Evolutionary conservation across 2,888 invertebrate species (phyloP), one percentile per base, ranked within the genome.

Genomic region (Meliscaeva auricollis): DNA sequence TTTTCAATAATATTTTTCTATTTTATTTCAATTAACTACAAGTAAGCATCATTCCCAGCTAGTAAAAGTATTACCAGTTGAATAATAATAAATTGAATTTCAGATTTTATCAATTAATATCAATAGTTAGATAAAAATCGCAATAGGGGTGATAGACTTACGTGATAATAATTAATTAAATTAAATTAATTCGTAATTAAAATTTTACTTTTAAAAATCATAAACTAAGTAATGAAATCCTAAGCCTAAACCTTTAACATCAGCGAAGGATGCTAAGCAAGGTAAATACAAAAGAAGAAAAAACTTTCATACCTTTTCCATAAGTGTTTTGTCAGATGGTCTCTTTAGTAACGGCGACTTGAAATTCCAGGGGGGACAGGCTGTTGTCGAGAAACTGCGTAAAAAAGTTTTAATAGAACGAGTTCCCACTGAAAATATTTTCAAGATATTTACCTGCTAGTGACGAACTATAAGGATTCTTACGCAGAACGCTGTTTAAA

Each of bases 401-500:
- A 13, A 54, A 70, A 56, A 56, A 2, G n/a, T 9, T 30, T 50
- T 4, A 20, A 7, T 35, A 22, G 6, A 38, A n/a, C 35, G 0
- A 35, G 6, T 13, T 5, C 20, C 6, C 4, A 48, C 38, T 13
- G 13, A 41, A 41, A n/a, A 62, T 15, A 32, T 1, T 15, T 32
- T 3, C 9, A 8, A 17, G 1, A 41, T 78, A 83, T 68, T 79
- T 76, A 75, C 88, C 87, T 11, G 84, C 88, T 30, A 75, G 77
- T 56, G 87, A 77, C 17, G 76, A 13, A 20, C 50, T 81, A 62
- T 94, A 95, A 92, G 94, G 94, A 92, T 94, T 96, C 95, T 92
- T 97, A 95, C 88, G 96, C 95, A 90, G 96, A 94, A 94, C 90
- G 93, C 94, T 92, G 94, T 95, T 90, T 58, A 70, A 88, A 30